Conservation (phyloP, 2,888 invertebrate genomes). For the Apotomis turbidana region DNA sequence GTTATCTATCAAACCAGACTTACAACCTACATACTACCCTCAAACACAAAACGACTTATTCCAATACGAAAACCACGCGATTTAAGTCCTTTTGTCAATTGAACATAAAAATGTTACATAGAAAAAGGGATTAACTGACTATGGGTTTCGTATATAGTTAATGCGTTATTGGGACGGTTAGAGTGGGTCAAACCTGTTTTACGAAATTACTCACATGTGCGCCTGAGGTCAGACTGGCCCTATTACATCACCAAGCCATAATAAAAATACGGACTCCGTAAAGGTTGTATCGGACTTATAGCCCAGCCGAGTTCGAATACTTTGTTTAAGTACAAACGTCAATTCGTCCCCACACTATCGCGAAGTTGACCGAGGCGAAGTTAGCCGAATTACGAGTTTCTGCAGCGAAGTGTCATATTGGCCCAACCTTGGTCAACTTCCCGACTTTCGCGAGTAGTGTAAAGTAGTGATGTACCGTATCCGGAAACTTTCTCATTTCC, state of each 20-base stretch:
- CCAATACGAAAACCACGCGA: slow-evolving; percentile 11
- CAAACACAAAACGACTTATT: slow-evolving; percentile 2
- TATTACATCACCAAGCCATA: slow-evolving; percentile 61
- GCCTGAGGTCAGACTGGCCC: slow-evolving; percentile 60
- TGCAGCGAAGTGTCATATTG: too few species aligned
- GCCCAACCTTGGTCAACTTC: too few species aligned
- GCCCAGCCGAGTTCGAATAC: not conserved
- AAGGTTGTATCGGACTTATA: slow-evolving; percentile 43
- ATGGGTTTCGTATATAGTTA: slow-evolving; percentile 14
- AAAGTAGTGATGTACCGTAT: too few species aligned
- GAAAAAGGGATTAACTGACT: slow-evolving; percentile 5
- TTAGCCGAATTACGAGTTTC: too few species aligned
- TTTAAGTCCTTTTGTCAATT: not conserved
- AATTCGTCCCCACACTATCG: too few species aligned
- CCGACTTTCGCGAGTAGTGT: too few species aligned
- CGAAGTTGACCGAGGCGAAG: too few species aligned
- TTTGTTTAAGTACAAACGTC: not conserved
- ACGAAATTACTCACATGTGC: slow-evolving; percentile 58
- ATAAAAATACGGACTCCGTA: slow-evolving; percentile 40
- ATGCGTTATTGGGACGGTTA: not conserved
- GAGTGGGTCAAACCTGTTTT: slow-evolving; percentile 48
- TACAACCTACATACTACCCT: slow-evolving; percentile 32
- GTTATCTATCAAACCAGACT: slow-evolving; percentile 34
- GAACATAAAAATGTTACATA: not conserved
- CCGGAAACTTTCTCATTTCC: too few species aligned